These are phyloP conservation scores for Ophthalmotilapia sp. DNA, from an alignment of 2,113 vertebrate genomes.

Conservation along the genomic window DNA sequence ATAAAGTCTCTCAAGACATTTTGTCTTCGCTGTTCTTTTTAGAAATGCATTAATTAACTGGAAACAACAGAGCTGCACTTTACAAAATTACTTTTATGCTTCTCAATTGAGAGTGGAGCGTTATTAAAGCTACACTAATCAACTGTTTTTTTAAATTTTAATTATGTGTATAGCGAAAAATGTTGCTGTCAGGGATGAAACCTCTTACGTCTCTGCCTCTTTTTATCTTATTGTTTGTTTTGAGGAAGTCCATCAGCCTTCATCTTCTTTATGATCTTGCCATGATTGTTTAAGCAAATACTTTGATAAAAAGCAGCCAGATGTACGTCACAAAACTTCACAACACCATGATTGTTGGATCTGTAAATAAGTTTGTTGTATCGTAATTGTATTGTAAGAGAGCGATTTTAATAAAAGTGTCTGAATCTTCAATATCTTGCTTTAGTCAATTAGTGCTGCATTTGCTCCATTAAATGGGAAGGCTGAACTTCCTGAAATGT, in stretches of 20 bases:
- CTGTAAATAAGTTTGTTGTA: background rate
- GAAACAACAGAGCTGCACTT: background rate
- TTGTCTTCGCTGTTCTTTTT: background rate
- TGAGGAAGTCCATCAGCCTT: background rate
- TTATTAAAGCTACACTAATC: background rate
- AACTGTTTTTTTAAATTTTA: fast-evolving
- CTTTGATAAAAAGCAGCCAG: background rate
- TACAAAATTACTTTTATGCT: background rate
- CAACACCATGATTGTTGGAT: background rate
- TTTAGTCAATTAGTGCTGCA: background rate
- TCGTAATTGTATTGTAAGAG: no score
- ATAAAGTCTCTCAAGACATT: background rate
- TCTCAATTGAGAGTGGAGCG: background rate
- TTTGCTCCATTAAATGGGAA: background rate
- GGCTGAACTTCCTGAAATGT: background rate
- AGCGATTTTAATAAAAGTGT: background rate
- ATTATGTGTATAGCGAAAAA: background rate
- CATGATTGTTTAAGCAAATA: background rate
- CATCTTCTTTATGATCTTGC: background rate
- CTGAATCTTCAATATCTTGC: background rate
- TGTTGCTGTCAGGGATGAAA: background rate
- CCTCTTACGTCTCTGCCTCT: background rate
- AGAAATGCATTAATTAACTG: background rate
- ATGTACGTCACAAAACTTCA: background rate
- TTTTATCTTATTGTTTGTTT: background rate